Percentiles rank a stretch among this genome's conserved stretches.
These are phyloP conservation scores for Syritta pipiens DNA, from an alignment of 2,888 invertebrate species.

Conservation along the genomic window DNA sequence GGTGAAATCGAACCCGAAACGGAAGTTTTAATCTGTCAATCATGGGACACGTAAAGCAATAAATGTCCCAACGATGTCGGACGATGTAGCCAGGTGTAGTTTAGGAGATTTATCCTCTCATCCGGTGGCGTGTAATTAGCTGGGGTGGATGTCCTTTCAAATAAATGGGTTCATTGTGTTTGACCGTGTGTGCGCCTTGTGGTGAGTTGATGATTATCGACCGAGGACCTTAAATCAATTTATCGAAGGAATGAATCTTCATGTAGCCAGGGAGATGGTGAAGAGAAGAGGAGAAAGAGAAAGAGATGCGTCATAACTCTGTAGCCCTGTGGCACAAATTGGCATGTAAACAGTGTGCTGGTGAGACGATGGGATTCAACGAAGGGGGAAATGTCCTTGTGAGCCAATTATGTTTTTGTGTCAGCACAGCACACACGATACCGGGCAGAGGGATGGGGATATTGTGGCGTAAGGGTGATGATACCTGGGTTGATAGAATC, in stretches of 20 bases:
- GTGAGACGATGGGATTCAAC: too few species aligned
- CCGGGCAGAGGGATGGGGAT: too few species aligned
- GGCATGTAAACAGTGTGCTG: too few species aligned
- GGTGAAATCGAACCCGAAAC: not conserved
- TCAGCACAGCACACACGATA: too few species aligned
- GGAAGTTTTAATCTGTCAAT: conserved; percentile 27
- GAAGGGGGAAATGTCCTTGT: too few species aligned
- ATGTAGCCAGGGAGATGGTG: not conserved
- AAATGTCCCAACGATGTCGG: conserved; percentile 18
- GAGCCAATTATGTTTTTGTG: too few species aligned
- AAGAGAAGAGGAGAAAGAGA: not conserved
- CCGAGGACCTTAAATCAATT: conserved; percentile 1
- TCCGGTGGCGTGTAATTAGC: conserved; percentile 8
- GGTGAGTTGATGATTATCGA: conserved; percentile 18
- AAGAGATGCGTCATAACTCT: not conserved
- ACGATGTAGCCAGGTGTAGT: conserved; percentile 4
- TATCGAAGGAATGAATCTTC: not conserved
- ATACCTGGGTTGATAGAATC: too few species aligned
- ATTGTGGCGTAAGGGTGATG: too few species aligned
- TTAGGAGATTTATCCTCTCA: conserved; percentile 24
- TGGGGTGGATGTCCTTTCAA: conserved; percentile 11
- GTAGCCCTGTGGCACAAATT: not conserved
- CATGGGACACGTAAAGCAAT: conserved; percentile 15
- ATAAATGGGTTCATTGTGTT: not conserved
- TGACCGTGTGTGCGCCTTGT: not conserved